A percentile compares a stretch with the other conserved stretches of the same genome.
Evolutionary conservation across 2,113 vertebrate genomes (phyloP).

Genomic region (Halcyon senegalensis): DNA sequence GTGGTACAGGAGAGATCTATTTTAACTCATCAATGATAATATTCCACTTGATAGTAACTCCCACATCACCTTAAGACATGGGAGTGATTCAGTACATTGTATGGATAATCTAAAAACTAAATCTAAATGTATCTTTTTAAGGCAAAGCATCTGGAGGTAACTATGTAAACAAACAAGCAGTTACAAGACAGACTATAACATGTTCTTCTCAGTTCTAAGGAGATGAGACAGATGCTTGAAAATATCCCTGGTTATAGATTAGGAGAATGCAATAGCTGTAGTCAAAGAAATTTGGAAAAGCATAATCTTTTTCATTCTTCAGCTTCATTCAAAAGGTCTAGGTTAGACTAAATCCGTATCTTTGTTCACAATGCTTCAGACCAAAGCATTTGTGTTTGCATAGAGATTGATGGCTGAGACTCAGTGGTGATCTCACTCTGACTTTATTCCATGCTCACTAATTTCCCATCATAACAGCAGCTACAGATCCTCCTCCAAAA

Average conservation of each 20-base stretch:
- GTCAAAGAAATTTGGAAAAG: background rate
- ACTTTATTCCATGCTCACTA: background rate
- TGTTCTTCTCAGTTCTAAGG: background rate
- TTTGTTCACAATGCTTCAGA: slow-evolving; percentile 29
- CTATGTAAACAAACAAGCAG: background rate
- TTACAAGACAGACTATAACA: background rate
- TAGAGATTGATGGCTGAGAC: background rate
- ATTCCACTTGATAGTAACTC: background rate
- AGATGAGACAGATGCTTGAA: background rate
- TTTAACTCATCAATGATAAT: background rate
- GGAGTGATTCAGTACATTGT: background rate
- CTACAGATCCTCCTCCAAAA: background rate
- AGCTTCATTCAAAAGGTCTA: background rate
- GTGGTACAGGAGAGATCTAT: background rate
- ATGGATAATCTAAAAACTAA: background rate
- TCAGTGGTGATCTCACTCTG: background rate
- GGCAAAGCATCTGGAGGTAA: background rate
- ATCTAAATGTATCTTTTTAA: background rate
- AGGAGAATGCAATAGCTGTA: background rate
- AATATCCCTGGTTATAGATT: background rate
- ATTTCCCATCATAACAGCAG: background rate
- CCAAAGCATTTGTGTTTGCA: background rate
- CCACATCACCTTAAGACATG: background rate
- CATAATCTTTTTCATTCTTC: background rate
- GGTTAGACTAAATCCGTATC: background rate